These are phyloP conservation scores for Caenorhabditis becei DNA, from an alignment of 2,888 invertebrate species.

Conservation along the genomic window DNA sequence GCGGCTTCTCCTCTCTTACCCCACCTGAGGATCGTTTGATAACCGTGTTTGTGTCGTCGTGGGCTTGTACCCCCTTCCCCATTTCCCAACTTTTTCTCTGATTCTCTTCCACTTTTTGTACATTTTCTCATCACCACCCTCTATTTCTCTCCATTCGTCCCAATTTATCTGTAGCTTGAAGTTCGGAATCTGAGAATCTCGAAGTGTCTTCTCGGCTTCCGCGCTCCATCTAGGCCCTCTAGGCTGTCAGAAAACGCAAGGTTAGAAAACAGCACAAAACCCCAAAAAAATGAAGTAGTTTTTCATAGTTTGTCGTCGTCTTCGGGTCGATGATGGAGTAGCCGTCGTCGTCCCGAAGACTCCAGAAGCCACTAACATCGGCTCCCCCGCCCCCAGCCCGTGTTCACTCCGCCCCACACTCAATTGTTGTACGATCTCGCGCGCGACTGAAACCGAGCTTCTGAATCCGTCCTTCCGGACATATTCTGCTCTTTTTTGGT, in stretches of 20 bases:
- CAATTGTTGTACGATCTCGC: conserved; percentile 53
- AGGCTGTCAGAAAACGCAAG: conserved; percentile 36
- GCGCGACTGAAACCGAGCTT: conserved; percentile 3
- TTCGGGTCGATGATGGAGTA: conserved; percentile 15
- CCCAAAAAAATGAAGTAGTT: conserved; percentile 55
- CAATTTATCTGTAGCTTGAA: not conserved
- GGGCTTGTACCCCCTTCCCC: conserved; percentile 33
- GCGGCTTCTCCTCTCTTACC: conserved; percentile 10
- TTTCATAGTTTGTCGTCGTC: conserved; percentile 32
- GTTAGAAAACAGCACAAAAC: conserved; percentile 35
- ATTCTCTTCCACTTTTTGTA: conserved; percentile 38
- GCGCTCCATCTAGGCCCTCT: conserved; percentile 41
- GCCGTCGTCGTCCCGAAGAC: conserved; percentile 12
- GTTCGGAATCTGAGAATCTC: not conserved
- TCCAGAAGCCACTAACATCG: conserved; percentile 11
- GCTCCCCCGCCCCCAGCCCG: conserved; percentile 16
- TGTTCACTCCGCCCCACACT: conserved; percentile 38
- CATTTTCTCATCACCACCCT: conserved; percentile 13
- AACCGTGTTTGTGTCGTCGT: conserved; percentile 37
- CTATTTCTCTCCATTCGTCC: not conserved
- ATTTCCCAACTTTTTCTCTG: conserved; percentile 42
- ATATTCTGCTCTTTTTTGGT: conserved; percentile 21
- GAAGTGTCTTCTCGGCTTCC: not conserved
- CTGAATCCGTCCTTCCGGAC: conserved; percentile 4
- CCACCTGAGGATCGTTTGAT: conserved; percentile 41